phyloP scores from a whole-genome alignment of 2,113 vertebrate species.

The Prietella phreatophila region DNA sequence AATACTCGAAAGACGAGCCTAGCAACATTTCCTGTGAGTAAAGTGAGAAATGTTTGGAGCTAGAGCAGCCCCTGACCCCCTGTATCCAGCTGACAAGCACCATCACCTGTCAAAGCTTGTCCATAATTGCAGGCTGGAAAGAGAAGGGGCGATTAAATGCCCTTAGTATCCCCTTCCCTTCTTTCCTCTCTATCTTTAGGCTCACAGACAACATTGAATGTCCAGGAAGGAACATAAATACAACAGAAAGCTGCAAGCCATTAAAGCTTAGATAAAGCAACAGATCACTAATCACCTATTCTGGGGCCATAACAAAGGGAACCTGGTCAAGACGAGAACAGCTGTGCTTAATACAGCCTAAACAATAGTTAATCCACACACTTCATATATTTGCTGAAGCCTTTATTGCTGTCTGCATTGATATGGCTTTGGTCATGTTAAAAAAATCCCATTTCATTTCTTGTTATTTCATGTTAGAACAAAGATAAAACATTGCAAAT shows the following conservation, averaged over 20 bases:
- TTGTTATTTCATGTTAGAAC: not conserved
- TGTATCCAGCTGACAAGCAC: conserved; percentile 88
- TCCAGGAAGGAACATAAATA: not conserved
- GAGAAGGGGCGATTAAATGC: not conserved
- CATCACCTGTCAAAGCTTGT: conserved; percentile 86
- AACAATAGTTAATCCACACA: conserved; percentile 2
- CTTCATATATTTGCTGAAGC: not conserved
- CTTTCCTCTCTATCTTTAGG: conserved; percentile 2
- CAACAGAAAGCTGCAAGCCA: conserved; percentile 4
- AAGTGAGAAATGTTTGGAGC: conserved; percentile 88
- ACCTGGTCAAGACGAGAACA: not conserved
- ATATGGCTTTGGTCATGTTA: not conserved
- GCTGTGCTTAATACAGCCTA: not conserved
- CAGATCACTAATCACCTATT: not conserved
- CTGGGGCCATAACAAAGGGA: not conserved
- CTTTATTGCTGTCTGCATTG: not conserved
- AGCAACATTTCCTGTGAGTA: conserved; percentile 82
- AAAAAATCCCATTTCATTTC: not conserved
- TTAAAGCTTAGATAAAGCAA: not conserved
- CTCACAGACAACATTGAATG: not conserved
- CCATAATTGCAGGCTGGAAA: conserved; percentile 73
- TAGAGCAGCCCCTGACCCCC: conserved; percentile 68
- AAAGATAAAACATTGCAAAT: not conserved
- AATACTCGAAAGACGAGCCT: conserved; percentile 77
- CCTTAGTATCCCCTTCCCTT: conserved; percentile 21